Evolutionary conservation across 92 coral and sea anemone species (phyloP), one percentile per base, ranked within the genome.

Genomic region (Parazoanthus atlanticus): DNA sequence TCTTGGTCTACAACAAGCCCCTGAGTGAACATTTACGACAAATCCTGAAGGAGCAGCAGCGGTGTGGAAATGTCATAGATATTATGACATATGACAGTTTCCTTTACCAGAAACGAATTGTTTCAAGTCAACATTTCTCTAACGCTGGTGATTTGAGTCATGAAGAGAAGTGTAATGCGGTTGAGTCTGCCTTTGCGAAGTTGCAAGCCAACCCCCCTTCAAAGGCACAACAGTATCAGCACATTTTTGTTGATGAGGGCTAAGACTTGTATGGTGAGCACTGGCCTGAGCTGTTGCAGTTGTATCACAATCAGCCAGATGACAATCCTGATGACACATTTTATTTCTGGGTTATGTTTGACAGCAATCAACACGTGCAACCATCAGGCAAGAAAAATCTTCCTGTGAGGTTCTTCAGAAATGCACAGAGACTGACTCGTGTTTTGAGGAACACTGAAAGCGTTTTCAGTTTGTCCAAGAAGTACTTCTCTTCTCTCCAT

Each of bases 181-280:
- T 86, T 7, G 82, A 86, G 12, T 3, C 47, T 26, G 33, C 67
- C 5, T 74, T 17, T 52, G 19, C 1, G 6, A 74, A 74, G 74
- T 74, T 74, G 52, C 7, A 5, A 15, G 17, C n/a, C 3, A 32
- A 10, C 6, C 81, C 19, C 0, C 71, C 52, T 6, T 29, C 89
- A 17, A 28, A 9, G 33, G 38, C n/a, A n/a, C 12, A 29, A 5
- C 72, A 32, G 47, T 93, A 85, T 61, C 89, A 93, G 17, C 95
- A 93, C 61, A 90, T 93, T 19, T 93, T 93, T 74, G 89, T 93
- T 31, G 95, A 93, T 40, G 95, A 93, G 73, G 86, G 93, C n/a
- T 93, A 93, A 31, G 93, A 93, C 21, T 70, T 93, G 52, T 79
- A 49, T 67, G 90, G 90, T 1, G 52, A 16, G 21, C 47, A 26